Evolutionary conservation across 2,113 vertebrate genomes (phyloP).

Genomic region (Pholis gunnellus): DNA sequence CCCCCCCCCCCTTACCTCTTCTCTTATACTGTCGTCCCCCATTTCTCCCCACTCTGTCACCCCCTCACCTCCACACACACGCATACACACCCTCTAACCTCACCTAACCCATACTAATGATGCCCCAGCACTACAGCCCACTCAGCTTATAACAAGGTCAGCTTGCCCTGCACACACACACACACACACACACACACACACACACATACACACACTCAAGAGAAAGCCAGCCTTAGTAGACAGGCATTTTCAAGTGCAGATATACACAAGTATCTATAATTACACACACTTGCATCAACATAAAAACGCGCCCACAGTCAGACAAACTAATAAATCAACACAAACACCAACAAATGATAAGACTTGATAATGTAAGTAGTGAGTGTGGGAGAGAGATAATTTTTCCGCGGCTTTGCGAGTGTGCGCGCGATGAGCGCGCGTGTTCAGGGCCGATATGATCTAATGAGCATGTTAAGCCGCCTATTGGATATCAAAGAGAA

Average conservation of each 20-base stretch:
- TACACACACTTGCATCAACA: constrained; percentile 24
- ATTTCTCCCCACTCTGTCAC: constrained; percentile 44
- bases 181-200: constrained; percentile 25
- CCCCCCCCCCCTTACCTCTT: neutral
- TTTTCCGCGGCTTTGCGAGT: constrained; percentile 26
- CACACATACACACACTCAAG: constrained; percentile 15
- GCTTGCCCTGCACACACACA: constrained; percentile 41
- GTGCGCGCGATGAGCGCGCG: neutral
- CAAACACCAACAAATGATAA: constrained; percentile 59
- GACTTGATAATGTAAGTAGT: constrained; percentile 56
- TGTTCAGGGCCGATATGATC: constrained; percentile 59
- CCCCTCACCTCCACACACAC: constrained; percentile 40
- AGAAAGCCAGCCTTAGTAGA: constrained; percentile 14
- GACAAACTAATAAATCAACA: constrained; percentile 38
- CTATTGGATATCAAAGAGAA: constrained; percentile 74
- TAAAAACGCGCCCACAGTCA: constrained; percentile 17
- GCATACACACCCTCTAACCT: constrained; percentile 57
- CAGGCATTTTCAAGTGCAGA: constrained; percentile 18
- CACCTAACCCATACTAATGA: constrained; percentile 81
- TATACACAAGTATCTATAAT: constrained; percentile 28
- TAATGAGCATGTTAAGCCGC: constrained; percentile 73
- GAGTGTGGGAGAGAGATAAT: constrained; percentile 55
- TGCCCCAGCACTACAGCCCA: constrained; percentile 65
- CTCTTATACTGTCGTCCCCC: constrained; percentile 33
- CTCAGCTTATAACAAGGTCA: constrained; percentile 82